Evolutionary conservation across 2,888 invertebrate species (phyloP).

Genomic region (Drosophila quasianomalipes): DNA sequence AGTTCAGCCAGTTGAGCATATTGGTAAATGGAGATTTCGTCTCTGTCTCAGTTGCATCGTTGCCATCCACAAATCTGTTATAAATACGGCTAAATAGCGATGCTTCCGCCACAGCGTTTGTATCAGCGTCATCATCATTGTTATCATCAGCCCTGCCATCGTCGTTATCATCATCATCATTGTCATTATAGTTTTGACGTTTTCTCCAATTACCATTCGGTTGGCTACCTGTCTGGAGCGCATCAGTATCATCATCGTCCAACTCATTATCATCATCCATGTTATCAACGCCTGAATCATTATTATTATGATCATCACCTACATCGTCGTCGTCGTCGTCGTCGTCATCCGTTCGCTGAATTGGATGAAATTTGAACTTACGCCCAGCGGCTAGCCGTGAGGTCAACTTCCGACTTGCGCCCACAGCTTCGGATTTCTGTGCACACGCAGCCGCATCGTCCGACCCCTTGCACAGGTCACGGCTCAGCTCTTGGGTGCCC

Average conservation of each 20-base stretch:
- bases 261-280: background rate
- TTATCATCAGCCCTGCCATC: constrained; percentile 45
- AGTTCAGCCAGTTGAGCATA: constrained; percentile 82
- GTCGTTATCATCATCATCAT: constrained; percentile 26
- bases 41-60: constrained; percentile 11
- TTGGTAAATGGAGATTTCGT: constrained; percentile 53
- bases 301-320: constrained; percentile 1
- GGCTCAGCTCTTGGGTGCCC: constrained; percentile 50
- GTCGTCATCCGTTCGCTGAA: constrained; percentile 69
- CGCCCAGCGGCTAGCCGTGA: constrained; percentile 46
- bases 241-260: constrained; percentile 1
- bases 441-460: constrained; percentile 36
- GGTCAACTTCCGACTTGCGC: constrained; percentile 28
- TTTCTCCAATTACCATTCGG: background rate
- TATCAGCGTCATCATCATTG: constrained; percentile 43
- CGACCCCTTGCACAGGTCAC: constrained; percentile 52
- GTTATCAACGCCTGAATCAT: constrained; percentile 41
- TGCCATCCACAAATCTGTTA: constrained; percentile 36
- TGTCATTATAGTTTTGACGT: background rate
- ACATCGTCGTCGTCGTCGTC: constrained; percentile 32
- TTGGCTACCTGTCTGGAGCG: background rate
- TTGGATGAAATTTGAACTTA: constrained; percentile 83
- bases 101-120: constrained; percentile 49
- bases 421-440: constrained; percentile 29
- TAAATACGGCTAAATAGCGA: constrained; percentile 59